Evolutionary conservation across 2,113 vertebrate species (phyloP), one percentile per base, ranked within the genome.

Genomic region (Saimiri boliviensis): DNA sequence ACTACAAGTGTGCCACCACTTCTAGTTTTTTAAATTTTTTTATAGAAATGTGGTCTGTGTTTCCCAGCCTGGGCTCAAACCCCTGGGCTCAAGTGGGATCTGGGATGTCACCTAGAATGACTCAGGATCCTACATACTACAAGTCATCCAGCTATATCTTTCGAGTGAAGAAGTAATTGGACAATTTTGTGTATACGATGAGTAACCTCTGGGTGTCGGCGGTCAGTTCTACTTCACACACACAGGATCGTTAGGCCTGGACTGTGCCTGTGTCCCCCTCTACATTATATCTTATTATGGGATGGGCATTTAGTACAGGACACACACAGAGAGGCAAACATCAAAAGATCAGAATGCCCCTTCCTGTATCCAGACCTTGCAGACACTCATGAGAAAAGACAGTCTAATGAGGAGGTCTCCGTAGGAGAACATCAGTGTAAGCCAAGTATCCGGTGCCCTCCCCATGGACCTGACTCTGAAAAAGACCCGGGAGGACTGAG

Each of bases 281-380:
- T 68, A 9, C 17, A 4, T 42, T 17, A 6, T 1, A 0, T 35
- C 1, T 60, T 1, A 1, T 11, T 21, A 1, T 40, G 49, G 21
- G 16, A 25, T n/a, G n/a, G n/a, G n/a, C n/a, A n/a, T n/a, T n/a
- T n/a, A n/a, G n/a, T n/a, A n/a, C n/a, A n/a, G n/a, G 49, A 54
- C 63, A 56, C 82, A 52, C 27, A 47, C 10, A 11, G 9, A 21
- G 45, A 16, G 42, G 54, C n/a, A 14, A 20, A 81, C 2, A 30
- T n/a, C 32, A 27, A 21, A n/a, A 27, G 25, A 54, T 42, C 4
- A 1, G 13, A 56, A 1, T 30, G n/a, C 8, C 68, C 17, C 21
- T 35, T 47, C 7, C 0, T 0, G n/a, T 40, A 23, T 37, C 60
- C 81, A 45, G 40, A 6, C 21, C 0, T 14, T 35, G 35, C 19